phyloP scores from a whole-genome alignment of 2,797 vertebrate genomes.

The Sylvilagus floridanus region DNA sequence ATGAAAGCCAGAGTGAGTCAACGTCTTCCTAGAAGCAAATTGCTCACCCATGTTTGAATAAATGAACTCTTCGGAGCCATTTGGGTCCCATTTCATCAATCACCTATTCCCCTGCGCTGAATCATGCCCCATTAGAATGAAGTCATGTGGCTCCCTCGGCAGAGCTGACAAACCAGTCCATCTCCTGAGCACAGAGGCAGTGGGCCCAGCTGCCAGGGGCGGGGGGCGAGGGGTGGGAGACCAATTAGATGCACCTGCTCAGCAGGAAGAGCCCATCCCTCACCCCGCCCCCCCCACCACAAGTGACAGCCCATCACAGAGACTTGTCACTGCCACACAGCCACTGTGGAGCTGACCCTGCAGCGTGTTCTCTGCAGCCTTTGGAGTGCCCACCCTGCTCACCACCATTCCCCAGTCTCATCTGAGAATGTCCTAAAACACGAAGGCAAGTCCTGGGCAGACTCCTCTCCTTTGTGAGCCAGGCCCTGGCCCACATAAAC shows the following conservation, averaged over 20 bases:
- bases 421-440: background rate
- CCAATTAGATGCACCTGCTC: background rate
- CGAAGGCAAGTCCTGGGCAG: background rate
- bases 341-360: background rate
- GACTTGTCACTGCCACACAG: background rate
- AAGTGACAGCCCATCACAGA: background rate
- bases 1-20: constrained; percentile 76
- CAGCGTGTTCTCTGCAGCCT: background rate
- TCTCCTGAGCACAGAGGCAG: background rate
- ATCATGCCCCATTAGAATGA: constrained; percentile 76
- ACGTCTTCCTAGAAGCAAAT: constrained; percentile 80
- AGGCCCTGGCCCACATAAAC: background rate
- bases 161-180: constrained; percentile 60
- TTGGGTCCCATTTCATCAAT: constrained; percentile 76
- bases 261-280: background rate
- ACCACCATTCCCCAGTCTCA: background rate
- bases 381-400: background rate
- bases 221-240: too few relatives aligned
- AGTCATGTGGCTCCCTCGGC: constrained; percentile 73
- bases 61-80: constrained; percentile 80
- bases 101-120: constrained; percentile 65
- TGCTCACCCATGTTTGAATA: constrained; percentile 78
- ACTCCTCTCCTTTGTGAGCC: background rate
- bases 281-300: background rate
- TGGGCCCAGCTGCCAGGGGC: background rate